A percentile compares a stretch with the other conserved stretches of the same genome.
phyloP scores from a whole-genome alignment of 2,888 invertebrate species.

The Prosopocoilus inquinatus region DNA sequence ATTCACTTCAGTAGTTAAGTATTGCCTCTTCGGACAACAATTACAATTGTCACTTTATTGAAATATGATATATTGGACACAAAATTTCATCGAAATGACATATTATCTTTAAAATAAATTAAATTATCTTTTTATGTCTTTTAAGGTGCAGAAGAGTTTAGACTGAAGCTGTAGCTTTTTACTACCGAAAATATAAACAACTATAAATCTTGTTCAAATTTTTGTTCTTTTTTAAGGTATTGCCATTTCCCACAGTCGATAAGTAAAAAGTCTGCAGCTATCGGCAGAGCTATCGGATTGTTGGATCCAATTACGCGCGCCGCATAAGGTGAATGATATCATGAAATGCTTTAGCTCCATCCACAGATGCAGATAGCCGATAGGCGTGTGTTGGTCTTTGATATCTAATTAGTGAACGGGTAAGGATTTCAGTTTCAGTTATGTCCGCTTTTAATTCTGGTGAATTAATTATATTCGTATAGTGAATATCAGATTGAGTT shows the following conservation, averaged over 20 bases:
- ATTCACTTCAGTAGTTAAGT: no score
- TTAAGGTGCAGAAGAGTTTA: no score
- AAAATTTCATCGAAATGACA: no score
- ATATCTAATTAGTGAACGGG: conserved; percentile 45
- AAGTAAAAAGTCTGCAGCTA: conserved; percentile 44
- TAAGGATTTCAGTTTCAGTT: conserved; percentile 2
- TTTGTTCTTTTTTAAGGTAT: conserved; percentile 14
- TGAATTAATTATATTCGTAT: not conserved
- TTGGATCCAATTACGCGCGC: conserved; percentile 50
- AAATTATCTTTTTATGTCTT: no score
- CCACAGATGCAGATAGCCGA: conserved; percentile 43
- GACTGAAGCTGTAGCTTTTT: no score
- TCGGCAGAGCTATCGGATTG: conserved; percentile 48
- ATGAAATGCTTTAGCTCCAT: conserved; percentile 39
- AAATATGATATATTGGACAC: no score
- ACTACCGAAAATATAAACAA: no score
- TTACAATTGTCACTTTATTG: no score
- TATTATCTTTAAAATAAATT: no score
- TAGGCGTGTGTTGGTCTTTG: conserved; percentile 44
- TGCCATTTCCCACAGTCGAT: conserved; percentile 48
- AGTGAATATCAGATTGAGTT: not conserved
- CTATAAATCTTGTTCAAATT: no score
- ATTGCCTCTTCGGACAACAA: no score
- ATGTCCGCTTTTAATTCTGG: not conserved
- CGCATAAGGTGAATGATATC: conserved; percentile 52